Conservation (phyloP, 1,140 invertebrate species). For the Drosophila bocki region DNA sequence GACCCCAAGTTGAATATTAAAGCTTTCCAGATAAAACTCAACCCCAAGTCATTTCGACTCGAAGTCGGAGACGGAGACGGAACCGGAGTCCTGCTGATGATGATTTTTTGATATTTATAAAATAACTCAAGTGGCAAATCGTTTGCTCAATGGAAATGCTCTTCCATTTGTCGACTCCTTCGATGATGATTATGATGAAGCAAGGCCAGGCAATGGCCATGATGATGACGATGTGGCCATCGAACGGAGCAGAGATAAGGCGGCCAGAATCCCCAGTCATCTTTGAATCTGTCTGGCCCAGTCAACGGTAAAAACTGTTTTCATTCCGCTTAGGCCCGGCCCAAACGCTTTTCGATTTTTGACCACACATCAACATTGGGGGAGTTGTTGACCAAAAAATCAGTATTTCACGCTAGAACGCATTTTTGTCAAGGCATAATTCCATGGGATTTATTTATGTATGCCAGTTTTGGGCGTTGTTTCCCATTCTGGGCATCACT, state of each 20-base stretch:
- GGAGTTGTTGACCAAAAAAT: constrained; percentile 66
- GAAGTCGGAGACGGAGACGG: constrained; percentile 14
- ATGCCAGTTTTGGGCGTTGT: constrained; percentile 62
- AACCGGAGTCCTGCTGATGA: constrained; percentile 41
- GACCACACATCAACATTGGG: constrained; percentile 52
- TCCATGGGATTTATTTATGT: constrained; percentile 82
- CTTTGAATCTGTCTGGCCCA: constrained; percentile 44
- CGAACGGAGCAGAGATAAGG: constrained; percentile 38
- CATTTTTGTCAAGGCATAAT: constrained; percentile 82
- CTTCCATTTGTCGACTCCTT: constrained; percentile 71
- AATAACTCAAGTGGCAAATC: constrained; percentile 84
- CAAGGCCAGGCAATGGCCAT: constrained; percentile 1
- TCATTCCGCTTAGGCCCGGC: constrained; percentile 60
- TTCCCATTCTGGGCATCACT: constrained; percentile 39
- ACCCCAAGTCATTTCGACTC: constrained; percentile 16
- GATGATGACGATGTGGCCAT: constrained; percentile 38
- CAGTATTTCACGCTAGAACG: constrained; percentile 81
- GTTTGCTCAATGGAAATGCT: constrained; percentile 83
- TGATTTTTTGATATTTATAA: constrained; percentile 81
- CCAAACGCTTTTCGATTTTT: constrained; percentile 78
- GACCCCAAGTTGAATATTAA: constrained; percentile 62
- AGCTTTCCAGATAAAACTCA: constrained; percentile 44
- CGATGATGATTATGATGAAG: constrained; percentile 7
- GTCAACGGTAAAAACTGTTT: constrained; percentile 69
- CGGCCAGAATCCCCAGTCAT: constrained; percentile 30